phyloP scores from a whole-genome alignment of 2,888 invertebrate genomes.

The Drosophila ezoana region DNA sequence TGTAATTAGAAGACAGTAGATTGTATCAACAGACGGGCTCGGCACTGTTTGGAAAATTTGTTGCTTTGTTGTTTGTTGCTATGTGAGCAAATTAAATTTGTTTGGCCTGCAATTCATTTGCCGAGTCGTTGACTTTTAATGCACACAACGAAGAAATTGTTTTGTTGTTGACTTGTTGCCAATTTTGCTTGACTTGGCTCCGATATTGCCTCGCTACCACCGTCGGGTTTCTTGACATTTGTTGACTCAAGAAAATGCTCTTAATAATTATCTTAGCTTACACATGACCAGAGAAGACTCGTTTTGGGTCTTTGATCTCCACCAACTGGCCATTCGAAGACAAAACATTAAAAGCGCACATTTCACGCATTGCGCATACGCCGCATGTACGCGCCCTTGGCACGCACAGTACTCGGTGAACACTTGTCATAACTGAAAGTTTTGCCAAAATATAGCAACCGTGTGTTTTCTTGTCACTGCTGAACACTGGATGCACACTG shows the following conservation, averaged over 20 bases:
- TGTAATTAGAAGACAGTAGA: slow-evolving; percentile 47
- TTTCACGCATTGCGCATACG: slow-evolving; percentile 21
- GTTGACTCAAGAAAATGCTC: slow-evolving; percentile 25
- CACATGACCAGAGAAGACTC: slow-evolving; percentile 40
- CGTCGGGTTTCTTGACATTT: slow-evolving; percentile 48
- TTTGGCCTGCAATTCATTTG: slow-evolving; percentile 76
- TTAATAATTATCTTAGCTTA: slow-evolving; percentile 45
- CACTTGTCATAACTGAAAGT: slow-evolving; percentile 32
- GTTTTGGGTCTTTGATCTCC: slow-evolving; percentile 11
- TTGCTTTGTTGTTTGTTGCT: slow-evolving; percentile 47
- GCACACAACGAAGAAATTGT: slow-evolving; percentile 71
- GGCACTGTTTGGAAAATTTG: slow-evolving; percentile 28
- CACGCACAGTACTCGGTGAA: slow-evolving; percentile 10
- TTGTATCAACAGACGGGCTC: slow-evolving; percentile 1
- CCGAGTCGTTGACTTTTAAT: slow-evolving; percentile 77
- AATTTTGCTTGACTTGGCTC: slow-evolving; percentile 61
- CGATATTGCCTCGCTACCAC: slow-evolving; percentile 14
- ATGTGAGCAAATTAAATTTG: slow-evolving; percentile 69
- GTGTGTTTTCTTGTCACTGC: slow-evolving; percentile 36
- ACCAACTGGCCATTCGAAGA: slow-evolving; percentile 8
- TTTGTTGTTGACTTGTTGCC: slow-evolving; percentile 70
- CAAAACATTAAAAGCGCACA: neutral
- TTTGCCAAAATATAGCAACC: slow-evolving; percentile 39
- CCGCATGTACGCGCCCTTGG: slow-evolving; percentile 13
- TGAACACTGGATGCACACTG: slow-evolving; percentile 5